Evolutionary conservation across 1,140 invertebrate species (phyloP).

Genomic region (Acromyrmex heyeri): DNA sequence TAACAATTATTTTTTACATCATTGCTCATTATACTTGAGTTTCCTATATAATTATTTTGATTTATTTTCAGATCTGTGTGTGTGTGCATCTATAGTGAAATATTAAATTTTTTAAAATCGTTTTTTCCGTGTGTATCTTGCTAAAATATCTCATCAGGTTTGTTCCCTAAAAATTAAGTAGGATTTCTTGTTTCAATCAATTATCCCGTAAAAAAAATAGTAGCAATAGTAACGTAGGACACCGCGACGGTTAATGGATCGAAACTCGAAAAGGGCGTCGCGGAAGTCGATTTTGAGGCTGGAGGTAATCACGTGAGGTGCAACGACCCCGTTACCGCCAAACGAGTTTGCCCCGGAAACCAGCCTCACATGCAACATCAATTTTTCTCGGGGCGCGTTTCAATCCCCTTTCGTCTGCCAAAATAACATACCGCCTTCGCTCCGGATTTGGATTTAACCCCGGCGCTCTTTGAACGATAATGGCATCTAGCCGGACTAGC

Average conservation of each 20-base stretch:
- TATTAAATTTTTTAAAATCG: too few species aligned
- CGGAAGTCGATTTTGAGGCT: constrained; percentile 45
- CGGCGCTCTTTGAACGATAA: constrained; percentile 32
- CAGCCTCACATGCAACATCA: constrained; percentile 31
- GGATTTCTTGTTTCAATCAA: neutral
- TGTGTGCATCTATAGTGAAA: too few species aligned
- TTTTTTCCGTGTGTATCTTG: too few species aligned
- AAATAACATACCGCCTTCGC: constrained; percentile 31
- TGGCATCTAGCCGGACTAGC: neutral
- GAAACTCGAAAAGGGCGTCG: constrained; percentile 56
- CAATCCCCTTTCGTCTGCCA: constrained; percentile 2
- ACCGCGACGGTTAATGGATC: constrained; percentile 35
- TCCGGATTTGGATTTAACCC: neutral
- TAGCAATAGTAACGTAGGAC: too few species aligned
- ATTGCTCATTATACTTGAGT: too few species aligned
- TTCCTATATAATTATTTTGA: too few species aligned
- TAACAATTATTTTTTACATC: too few species aligned
- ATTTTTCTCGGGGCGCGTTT: constrained; percentile 42
- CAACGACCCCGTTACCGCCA: constrained; percentile 44
- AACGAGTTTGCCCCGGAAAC: neutral
- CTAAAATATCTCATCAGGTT: too few species aligned
- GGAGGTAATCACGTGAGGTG: constrained; percentile 14
- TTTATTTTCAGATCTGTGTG: too few species aligned
- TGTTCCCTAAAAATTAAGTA: neutral
- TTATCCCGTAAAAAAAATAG: neutral